A percentile compares a stretch with the other conserved stretches of the same genome.
phyloP scores from a whole-genome alignment of 2,888 invertebrate genomes.

The Branchellion lobata region DNA sequence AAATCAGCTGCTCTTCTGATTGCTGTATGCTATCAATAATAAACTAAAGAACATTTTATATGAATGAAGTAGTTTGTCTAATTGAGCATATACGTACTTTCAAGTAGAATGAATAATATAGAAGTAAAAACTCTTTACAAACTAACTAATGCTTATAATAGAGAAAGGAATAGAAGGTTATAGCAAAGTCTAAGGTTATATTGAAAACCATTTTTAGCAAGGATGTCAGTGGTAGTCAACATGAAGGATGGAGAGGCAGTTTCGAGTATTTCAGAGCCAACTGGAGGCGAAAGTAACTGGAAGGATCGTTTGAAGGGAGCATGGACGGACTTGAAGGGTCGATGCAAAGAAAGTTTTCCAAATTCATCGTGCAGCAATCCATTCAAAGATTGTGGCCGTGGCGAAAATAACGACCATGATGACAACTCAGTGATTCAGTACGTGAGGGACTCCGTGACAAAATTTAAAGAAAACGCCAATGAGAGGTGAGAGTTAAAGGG shows the following conservation, averaged over 20 bases:
- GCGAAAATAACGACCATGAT: not conserved
- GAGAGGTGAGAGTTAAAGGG: too few relatives aligned
- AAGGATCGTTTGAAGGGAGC: not conserved
- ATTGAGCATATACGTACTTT: too few relatives aligned
- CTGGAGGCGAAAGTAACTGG: not conserved
- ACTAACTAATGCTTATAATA: too few relatives aligned
- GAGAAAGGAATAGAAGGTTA: too few relatives aligned
- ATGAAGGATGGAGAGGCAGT: constrained; percentile 8
- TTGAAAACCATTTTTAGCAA: too few relatives aligned
- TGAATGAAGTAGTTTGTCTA: too few relatives aligned
- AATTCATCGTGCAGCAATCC: not conserved
- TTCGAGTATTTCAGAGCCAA: not conserved
- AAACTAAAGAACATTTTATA: too few relatives aligned
- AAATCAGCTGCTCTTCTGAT: too few relatives aligned
- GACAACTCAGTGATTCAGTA: not conserved
- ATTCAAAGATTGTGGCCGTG: not conserved
- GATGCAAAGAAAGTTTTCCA: not conserved
- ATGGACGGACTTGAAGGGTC: not conserved
- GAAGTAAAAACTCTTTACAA: too few relatives aligned
- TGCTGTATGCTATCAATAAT: too few relatives aligned
- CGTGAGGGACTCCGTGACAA: not conserved
- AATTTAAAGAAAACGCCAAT: not conserved
- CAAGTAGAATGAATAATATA: too few relatives aligned
- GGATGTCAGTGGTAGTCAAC: not conserved
- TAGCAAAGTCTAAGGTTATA: too few relatives aligned